phyloP scores from a whole-genome alignment of 2,888 invertebrate genomes.

The Stratiomys singularior region DNA sequence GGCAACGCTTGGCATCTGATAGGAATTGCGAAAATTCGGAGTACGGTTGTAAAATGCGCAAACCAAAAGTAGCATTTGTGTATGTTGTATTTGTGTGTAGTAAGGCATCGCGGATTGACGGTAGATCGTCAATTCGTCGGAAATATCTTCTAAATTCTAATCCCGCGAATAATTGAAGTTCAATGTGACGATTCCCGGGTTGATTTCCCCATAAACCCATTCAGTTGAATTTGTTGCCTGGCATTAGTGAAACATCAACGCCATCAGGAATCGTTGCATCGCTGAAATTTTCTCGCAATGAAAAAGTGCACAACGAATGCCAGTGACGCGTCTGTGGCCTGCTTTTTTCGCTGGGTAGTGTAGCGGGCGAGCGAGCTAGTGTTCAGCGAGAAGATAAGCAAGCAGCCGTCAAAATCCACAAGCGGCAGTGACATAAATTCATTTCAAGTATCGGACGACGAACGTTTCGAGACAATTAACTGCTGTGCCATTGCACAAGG shows the following conservation, averaged over 20 bases:
- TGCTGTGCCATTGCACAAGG: not conserved
- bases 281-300: not conserved
- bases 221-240: not conserved
- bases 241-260: not conserved
- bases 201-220: not conserved
- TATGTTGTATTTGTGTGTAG: conserved; percentile 31
- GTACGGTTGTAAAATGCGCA: conserved; percentile 37
- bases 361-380: not conserved
- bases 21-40: conserved; percentile 39
- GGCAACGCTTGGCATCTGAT: not conserved
- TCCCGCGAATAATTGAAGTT: not conserved
- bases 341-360: conserved; percentile 18
- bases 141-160: conserved; percentile 13
- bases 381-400: not conserved
- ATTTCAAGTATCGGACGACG: not conserved
- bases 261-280: not conserved
- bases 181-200: not conserved
- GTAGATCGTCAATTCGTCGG: conserved; percentile 23
- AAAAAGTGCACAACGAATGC: conserved; percentile 40
- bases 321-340: conserved; percentile 43
- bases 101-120: conserved; percentile 35
- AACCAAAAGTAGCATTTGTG: conserved; percentile 16
- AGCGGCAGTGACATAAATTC: not conserved
- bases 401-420: not conserved
- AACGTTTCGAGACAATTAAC: not conserved